Base-by-base conservation (phyloP, 2,797 vertebrate species). In the Leptodactylus fallax region DNA sequence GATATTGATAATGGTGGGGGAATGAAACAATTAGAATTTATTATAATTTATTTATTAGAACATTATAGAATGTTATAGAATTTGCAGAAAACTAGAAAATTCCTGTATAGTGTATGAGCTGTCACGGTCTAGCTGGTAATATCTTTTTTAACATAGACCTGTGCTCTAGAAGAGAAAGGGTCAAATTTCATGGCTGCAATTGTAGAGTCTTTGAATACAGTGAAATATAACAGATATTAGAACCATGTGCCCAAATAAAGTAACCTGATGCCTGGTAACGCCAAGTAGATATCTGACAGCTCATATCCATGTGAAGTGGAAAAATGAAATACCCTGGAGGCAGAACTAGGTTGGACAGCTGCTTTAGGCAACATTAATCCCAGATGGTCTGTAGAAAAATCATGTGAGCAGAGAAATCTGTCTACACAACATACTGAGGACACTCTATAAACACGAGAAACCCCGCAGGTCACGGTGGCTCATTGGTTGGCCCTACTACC, bases 231-330 rank as follows among this genome's bases (percentile, higher is more conserved):
- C 81, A 71, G 49, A 69, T 83, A 83, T 83, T 85, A 61, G 71
- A 85, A 85, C 53, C 83, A 85, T 61, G 83, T 85, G 69, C 17
- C 83, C 83, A 49, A 69, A 60, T 61, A 47, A 56, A 85, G 83
- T 47, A 85, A 85, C 56, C 45, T 76, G 83, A 85, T 1, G 69
- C 83, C 36, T 85, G 67, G 67, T 61, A 55, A 74, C 67, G 36
- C 53, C 82, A 74, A 71, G 65, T 36, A 72, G 49, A 56, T 72
- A 83, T 55, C 60, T 83, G 67, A 74, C 53, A 72, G 27, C 53
- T 85, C 55, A 76, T 51, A 36, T 16, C 17, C 53, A 27, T 47
- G 63, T 83, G 67, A 72, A 56, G 81, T 58, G 16, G 69, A 83
- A 83, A 83, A 55, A 83, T 71, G 27, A 56, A 72, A 85, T 56